These are phyloP conservation scores for Microplitis mediator DNA, from an alignment of 1,140 invertebrate species.

Conservation along the genomic window DNA sequence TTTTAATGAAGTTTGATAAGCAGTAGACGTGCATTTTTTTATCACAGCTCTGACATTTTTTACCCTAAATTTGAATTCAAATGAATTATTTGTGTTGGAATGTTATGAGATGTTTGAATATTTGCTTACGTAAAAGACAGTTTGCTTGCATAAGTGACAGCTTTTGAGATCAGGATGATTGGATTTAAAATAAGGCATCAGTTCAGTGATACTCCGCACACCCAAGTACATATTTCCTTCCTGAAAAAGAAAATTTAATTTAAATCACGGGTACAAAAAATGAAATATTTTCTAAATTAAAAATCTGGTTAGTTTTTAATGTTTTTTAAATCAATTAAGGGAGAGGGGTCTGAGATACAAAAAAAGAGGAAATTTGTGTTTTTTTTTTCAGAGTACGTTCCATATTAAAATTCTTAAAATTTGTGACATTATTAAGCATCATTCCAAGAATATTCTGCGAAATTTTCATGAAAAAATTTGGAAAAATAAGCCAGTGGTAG, in stretches of 20 bases:
- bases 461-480: too few relatives aligned
- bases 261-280: too few relatives aligned
- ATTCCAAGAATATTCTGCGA: too few relatives aligned
- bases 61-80: not conserved
- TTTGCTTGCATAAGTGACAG: slow-evolving; percentile 4
- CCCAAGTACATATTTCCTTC: not conserved
- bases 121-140: not conserved
- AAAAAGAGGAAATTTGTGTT: too few relatives aligned
- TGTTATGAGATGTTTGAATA: not conserved
- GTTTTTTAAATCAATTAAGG: too few relatives aligned
- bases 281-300: too few relatives aligned
- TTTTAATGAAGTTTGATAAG: not conserved
- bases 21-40: not conserved
- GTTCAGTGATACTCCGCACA: not conserved
- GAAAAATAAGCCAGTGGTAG: too few relatives aligned
- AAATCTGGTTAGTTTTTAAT: too few relatives aligned
- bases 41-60: not conserved
- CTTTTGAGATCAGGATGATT: not conserved
- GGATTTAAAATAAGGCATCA: slow-evolving; percentile 1
- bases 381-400: too few relatives aligned
- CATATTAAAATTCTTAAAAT: too few relatives aligned
- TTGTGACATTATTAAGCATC: too few relatives aligned
- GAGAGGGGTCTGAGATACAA: too few relatives aligned
- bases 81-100: not conserved
- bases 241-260: not conserved